Evolutionary conservation across 2,888 invertebrate genomes (phyloP).

Genomic region (Molorchus minor): DNA sequence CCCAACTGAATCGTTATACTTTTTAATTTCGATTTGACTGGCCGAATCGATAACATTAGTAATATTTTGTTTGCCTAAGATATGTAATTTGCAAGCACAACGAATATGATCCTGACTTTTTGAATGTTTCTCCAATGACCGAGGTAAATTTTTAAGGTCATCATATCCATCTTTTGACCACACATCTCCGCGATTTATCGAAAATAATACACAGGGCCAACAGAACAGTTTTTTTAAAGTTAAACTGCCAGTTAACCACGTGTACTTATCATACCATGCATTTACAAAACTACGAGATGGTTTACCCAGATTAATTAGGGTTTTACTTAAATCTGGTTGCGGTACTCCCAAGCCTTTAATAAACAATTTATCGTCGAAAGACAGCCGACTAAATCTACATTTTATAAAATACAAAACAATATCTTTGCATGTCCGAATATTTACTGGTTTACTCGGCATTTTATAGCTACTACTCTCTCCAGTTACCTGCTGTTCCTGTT

Average conservation of each 20-base stretch:
- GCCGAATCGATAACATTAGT: not conserved
- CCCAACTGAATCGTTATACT: not conserved
- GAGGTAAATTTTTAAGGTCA: not conserved
- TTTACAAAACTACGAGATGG: not conserved
- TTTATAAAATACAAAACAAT: too few species aligned
- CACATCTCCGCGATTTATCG: not conserved
- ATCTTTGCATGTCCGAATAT: too few species aligned
- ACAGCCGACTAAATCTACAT: not conserved
- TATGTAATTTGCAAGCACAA: not conserved
- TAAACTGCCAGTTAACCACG: constrained; percentile 4
- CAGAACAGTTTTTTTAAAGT: constrained; percentile 3
- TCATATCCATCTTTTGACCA: not conserved
- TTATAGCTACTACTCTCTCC: too few species aligned
- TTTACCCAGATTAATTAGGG: not conserved
- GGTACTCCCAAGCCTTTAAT: not conserved
- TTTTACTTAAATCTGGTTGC: not conserved
- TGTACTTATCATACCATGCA: not conserved
- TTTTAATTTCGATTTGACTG: not conserved
- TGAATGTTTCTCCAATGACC: constrained; percentile 1
- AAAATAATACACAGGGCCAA: constrained; percentile 1
- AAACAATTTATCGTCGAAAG: constrained; percentile 6
- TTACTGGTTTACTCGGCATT: too few species aligned
- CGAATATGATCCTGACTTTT: not conserved
- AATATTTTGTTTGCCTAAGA: constrained; percentile 12
- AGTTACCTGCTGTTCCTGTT: too few species aligned